A percentile compares a stretch with the other conserved stretches of the same genome.
These are phyloP conservation scores for Muschampia plurimacula DNA, from an alignment of 2,888 invertebrate genomes.

Conservation along the genomic window DNA sequence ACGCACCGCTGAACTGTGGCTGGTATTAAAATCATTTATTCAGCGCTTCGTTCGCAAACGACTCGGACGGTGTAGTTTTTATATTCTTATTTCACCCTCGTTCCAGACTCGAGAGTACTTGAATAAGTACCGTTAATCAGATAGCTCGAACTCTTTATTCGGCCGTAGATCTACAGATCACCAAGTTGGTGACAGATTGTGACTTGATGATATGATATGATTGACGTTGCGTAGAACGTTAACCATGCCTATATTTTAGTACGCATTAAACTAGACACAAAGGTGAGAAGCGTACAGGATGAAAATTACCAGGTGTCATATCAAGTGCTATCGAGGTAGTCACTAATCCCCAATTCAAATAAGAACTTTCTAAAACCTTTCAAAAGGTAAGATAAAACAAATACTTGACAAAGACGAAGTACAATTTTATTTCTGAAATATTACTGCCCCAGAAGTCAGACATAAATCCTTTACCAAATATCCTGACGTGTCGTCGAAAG, in stretches of 20 bases:
- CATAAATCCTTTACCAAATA: slow-evolving; percentile 3
- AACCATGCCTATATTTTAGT: too few species aligned
- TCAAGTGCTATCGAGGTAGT: too few species aligned
- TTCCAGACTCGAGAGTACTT: slow-evolving; percentile 25
- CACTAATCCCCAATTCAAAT: too few species aligned
- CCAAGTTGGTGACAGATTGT: not conserved
- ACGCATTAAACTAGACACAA: too few species aligned
- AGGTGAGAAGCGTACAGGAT: too few species aligned
- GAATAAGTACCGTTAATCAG: not conserved
- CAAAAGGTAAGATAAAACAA: not conserved
- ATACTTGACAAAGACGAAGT: not conserved
- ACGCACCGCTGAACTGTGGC: slow-evolving; percentile 24
- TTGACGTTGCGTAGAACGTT: too few species aligned
- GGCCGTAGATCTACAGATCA: not conserved
- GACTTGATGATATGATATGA: too few species aligned
- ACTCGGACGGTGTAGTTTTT: slow-evolving; percentile 16
- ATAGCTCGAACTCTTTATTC: slow-evolving; percentile 3
- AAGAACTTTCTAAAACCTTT: not conserved
- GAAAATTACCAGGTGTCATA: too few species aligned
- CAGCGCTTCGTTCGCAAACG: slow-evolving; percentile 34
- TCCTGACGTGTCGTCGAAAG: slow-evolving; percentile 4
- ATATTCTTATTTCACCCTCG: slow-evolving; percentile 21
- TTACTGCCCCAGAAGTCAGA: not conserved
- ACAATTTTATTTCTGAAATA: not conserved
- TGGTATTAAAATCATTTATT: slow-evolving; percentile 39